Base-by-base conservation (phyloP, 2,113 vertebrate genomes). In the Psilopsiagon aurifrons region DNA sequence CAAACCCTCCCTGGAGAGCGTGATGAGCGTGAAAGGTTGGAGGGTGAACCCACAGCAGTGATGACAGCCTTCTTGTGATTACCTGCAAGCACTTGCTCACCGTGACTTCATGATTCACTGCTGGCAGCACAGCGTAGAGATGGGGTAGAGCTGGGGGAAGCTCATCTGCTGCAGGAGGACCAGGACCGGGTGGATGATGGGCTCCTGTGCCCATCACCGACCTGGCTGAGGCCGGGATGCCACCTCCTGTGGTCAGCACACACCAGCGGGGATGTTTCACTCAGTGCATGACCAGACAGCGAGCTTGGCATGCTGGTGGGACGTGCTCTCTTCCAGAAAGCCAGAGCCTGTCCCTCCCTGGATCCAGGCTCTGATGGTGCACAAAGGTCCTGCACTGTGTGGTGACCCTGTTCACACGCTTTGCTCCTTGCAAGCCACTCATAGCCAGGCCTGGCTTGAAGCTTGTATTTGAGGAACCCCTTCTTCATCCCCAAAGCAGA, bases 71-170 rank as follows among this genome's bases (percentile, higher is more conserved):
- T 39, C 51, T 46, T 55, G 76, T 57, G 81, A 91, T 43, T 33
- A 49, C 77, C 80, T 69, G 44, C n/a, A 28, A 85, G 74, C 84
- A 75, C 74, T 81, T 46, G 44, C 79, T 97, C 78, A 73, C 57
- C 41, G 59, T 6, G 2, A 33, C 67, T 52, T 27, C 25, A 0
- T 35, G 85, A 95, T 17, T 93, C 92, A 59, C 54, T 28, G 51
- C n/a, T 46, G 67, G 85, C 19, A 35, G 44, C 1, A 4, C n/a
- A 35, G 47, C 1, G 7, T 0, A 19, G 3, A 7, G 35, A 23
- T 1, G 3, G 37, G 52, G 13, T 1, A 37, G 43, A 28, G 15
- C 43, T 1, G 9, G 27, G 47, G 47, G n/a, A 28, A 28, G 22
- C 11, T 77, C 49, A n/a, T 15, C 41, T 4, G 3, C 49, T 29